These are phyloP conservation scores for Tetheella fluctuosa DNA, from an alignment of 2,888 invertebrate genomes.

Conservation along the genomic window DNA sequence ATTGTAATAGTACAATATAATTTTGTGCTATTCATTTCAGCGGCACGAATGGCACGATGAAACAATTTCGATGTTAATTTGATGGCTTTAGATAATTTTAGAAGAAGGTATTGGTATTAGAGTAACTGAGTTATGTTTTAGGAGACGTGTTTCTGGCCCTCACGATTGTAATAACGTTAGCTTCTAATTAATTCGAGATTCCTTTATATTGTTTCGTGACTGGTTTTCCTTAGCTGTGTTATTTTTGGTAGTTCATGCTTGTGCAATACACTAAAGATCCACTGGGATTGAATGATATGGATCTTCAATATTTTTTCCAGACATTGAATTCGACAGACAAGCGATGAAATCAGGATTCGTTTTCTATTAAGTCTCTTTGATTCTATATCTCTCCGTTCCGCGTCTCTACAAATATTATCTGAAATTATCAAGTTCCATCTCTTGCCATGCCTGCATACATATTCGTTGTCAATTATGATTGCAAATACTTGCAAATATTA, in stretches of 20 bases:
- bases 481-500: constrained; percentile 23
- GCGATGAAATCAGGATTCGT: not conserved
- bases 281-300: not conserved
- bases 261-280: no score
- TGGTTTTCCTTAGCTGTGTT: no score
- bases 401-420: not conserved
- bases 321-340: not conserved
- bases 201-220: no score
- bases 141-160: no score
- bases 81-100: no score
- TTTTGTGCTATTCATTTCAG: not conserved
- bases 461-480: constrained; percentile 13
- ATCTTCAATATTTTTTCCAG: not conserved
- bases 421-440: not conserved
- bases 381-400: not conserved
- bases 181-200: no score
- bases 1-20: not conserved
- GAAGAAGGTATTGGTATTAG: no score
- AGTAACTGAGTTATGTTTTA: no score
- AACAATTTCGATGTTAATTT: not conserved
- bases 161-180: no score
- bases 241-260: no score
- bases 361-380: not conserved
- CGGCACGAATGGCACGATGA: not conserved
- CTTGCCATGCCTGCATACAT: not conserved